Percentiles rank a stretch among this genome's conserved stretches.
Evolutionary conservation across 2,113 vertebrate genomes (phyloP).

Genomic region (Embiotoca jacksoni): DNA sequence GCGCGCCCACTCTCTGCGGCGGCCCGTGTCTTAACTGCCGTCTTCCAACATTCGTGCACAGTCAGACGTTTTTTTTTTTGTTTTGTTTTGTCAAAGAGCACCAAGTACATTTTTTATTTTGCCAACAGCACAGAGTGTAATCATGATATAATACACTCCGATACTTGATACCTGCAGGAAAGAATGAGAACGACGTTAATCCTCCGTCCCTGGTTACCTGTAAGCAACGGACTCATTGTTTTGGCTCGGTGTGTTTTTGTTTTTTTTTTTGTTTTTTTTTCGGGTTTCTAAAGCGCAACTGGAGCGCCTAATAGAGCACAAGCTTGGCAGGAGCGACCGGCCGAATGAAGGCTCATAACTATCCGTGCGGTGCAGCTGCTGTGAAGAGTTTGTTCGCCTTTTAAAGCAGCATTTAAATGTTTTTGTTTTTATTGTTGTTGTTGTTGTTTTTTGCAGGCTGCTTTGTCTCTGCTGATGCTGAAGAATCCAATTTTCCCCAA

Average conservation of each 20-base stretch:
- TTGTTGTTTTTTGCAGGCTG: conserved; percentile 81
- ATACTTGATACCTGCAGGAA: neutral
- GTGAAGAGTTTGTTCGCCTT: conserved; percentile 1
- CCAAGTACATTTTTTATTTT: conserved; percentile 29
- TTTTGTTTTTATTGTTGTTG: neutral
- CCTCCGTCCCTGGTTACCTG: conserved; percentile 19
- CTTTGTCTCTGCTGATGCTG: conserved; percentile 91
- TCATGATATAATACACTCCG: neutral
- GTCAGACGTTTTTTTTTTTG: neutral
- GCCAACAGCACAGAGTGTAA: accelerated
- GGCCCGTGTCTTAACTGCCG: conserved; percentile 34
- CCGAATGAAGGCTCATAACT: conserved; percentile 18
- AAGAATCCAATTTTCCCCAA: conserved; percentile 86
- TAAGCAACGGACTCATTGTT: neutral
- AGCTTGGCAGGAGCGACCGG: conserved; percentile 1
- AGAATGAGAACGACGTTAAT: conserved; percentile 19
- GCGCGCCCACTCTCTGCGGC: conserved; percentile 65
- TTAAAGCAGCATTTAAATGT: neutral
- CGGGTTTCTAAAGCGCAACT: conserved; percentile 5
- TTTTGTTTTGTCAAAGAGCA: conserved; percentile 33
- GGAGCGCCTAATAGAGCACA: neutral
- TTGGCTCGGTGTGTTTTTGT: neutral
- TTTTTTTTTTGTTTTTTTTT: neutral
- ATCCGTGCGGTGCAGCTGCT: neutral
- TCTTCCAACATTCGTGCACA: conserved; percentile 38